Conservation (phyloP, 2,113 vertebrate genomes). For the Gobius niger region DNA sequence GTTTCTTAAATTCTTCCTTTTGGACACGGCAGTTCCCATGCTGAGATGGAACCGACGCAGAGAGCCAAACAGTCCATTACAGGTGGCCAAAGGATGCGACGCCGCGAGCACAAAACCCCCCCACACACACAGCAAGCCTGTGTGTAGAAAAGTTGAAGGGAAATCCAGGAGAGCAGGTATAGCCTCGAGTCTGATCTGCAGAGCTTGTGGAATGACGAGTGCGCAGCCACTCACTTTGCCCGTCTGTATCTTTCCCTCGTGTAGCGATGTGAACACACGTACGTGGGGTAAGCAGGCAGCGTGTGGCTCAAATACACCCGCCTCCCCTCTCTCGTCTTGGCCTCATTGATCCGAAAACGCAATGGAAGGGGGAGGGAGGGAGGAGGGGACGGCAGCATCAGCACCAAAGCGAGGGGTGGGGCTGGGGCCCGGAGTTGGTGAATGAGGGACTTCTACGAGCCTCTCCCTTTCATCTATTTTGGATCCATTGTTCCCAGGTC, state of each 20-base stretch:
- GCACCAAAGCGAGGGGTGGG: conserved; percentile 8
- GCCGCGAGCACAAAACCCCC: conserved; percentile 7
- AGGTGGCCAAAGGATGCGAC: conserved; percentile 41
- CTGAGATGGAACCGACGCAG: conserved; percentile 78
- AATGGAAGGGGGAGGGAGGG: conserved; percentile 34
- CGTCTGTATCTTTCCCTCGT: conserved; percentile 12
- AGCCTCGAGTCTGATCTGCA: conserved; percentile 27
- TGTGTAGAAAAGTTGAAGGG: conserved; percentile 42
- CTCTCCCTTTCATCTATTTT: conserved; percentile 30
- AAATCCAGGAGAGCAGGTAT: conserved; percentile 48
- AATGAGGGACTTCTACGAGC: conserved; percentile 30
- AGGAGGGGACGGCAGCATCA: conserved; percentile 21
- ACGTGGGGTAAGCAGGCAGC: conserved; percentile 43
- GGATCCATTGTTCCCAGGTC: conserved; percentile 8
- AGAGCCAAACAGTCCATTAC: conserved; percentile 71
- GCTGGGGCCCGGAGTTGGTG: background rate
- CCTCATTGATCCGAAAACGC: conserved; percentile 65
- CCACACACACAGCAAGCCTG: background rate
- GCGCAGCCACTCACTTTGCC: conserved; percentile 15
- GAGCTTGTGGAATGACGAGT: conserved; percentile 11
- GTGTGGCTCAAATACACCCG: conserved; percentile 57
- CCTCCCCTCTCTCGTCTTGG: conserved; percentile 27
- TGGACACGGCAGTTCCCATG: conserved; percentile 96
- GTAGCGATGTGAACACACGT: conserved; percentile 45
- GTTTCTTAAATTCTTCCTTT: conserved; percentile 90